Evolutionary conservation across 1,140 invertebrate species (phyloP).

Genomic region (Zaprionus kolodkinae): DNA sequence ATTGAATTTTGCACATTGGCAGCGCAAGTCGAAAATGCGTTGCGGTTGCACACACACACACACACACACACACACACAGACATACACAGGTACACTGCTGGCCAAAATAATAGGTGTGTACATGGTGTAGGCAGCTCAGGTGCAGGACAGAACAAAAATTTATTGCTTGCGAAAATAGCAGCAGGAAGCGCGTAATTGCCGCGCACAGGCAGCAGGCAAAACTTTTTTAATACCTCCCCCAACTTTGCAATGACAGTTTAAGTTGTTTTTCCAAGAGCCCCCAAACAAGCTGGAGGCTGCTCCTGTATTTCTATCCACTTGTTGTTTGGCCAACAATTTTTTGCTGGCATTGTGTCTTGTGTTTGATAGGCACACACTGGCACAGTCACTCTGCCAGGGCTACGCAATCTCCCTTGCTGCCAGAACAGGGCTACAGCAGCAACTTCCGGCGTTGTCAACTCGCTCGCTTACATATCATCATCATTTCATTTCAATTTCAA

Average conservation of each 20-base stretch:
- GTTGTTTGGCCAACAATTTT: conserved; percentile 75
- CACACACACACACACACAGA: not conserved
- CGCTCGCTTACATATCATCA: conserved; percentile 54
- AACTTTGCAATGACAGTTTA: conserved; percentile 79
- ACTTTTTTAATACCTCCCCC: conserved; percentile 73
- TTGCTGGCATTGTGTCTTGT: conserved; percentile 59
- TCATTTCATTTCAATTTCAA: conserved; percentile 75
- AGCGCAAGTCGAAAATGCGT: conserved; percentile 38
- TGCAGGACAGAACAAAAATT: conserved; percentile 47
- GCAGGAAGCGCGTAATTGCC: conserved; percentile 68
- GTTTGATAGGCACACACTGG: conserved; percentile 51
- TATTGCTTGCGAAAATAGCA: conserved; percentile 65
- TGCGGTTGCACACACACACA: not conserved
- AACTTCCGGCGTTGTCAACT: conserved; percentile 45
- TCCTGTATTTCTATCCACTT: conserved; percentile 59
- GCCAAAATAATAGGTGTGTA: too few relatives aligned
- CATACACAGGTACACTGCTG: not conserved
- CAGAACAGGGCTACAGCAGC: conserved; percentile 14
- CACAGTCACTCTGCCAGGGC: conserved; percentile 2
- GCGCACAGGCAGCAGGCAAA: conserved; percentile 34
- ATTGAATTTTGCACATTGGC: conserved; percentile 73
- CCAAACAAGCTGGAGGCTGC: not conserved
- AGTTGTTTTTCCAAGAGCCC: conserved; percentile 66
- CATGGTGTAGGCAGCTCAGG: not conserved
- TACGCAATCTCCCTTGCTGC: not conserved